phyloP scores from a whole-genome alignment of 30 jellyfish, hydroid and myxozoan species.

The Aurelia aurita region DNA sequence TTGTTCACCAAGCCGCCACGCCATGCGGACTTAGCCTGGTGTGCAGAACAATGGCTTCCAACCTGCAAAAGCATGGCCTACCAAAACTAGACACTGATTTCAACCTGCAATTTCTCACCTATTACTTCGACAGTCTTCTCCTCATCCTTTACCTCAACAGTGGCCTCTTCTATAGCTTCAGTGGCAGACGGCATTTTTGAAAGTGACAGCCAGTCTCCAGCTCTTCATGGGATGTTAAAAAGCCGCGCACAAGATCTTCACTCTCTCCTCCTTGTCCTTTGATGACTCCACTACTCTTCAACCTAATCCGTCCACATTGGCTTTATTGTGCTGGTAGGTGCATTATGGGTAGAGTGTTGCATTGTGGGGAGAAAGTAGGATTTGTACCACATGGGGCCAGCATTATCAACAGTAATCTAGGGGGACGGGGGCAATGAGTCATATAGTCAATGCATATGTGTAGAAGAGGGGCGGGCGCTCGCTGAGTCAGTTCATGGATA shows the following conservation, averaged over 20 bases:
- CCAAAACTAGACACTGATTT: no score
- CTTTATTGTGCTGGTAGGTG: conserved; percentile 22
- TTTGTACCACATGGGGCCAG: no score
- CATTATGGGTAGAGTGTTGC: conserved; percentile 66
- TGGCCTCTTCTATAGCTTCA: conserved; percentile 69
- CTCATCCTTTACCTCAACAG: conserved; percentile 22
- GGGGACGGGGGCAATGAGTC: no score
- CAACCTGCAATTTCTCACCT: conserved; percentile 22
- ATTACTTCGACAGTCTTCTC: conserved; percentile 65
- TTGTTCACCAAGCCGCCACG: background rate
- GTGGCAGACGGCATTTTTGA: conserved; percentile 80
- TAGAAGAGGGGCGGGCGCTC: no score
- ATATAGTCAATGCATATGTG: no score
- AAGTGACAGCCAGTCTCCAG: conserved; percentile 63
- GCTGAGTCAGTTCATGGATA: no score
- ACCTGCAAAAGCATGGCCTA: no score
- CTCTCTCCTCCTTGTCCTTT: conserved; percentile 44
- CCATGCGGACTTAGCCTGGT: background rate
- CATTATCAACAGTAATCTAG: no score
- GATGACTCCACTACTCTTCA: conserved; percentile 62
- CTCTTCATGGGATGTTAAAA: conserved; percentile 50
- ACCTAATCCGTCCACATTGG: conserved; percentile 43
- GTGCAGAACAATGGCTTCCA: background rate
- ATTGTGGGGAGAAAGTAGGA: conserved; percentile 2
- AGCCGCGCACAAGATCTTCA: conserved; percentile 67